A percentile compares a stretch with the other conserved stretches of the same genome.
Evolutionary conservation across 2,888 invertebrate species (phyloP).

Genomic region (Ectemnius lituratus): DNA sequence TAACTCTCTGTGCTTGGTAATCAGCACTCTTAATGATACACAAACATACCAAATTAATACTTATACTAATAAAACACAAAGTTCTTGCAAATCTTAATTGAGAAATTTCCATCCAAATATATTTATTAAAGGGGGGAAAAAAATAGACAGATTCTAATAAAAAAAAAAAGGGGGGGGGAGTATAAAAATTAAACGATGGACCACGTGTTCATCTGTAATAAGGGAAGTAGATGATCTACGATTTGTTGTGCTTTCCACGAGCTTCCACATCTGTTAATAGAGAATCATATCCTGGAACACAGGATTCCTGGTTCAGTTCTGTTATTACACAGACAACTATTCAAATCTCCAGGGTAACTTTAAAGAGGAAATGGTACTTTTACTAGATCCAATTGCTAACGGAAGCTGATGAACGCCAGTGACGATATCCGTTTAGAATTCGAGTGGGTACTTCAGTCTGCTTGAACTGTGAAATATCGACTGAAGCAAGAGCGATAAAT

Average conservation of each 20-base stretch:
- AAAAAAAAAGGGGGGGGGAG: background rate
- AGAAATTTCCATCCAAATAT: background rate
- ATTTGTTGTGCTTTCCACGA: background rate
- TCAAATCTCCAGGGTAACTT: background rate
- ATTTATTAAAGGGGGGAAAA: background rate
- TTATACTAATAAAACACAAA: no score
- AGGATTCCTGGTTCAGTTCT: background rate
- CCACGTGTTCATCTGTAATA: constrained; percentile 3
- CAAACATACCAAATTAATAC: no score
- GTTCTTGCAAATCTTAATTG: background rate
- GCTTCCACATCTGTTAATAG: background rate
- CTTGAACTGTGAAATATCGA: background rate
- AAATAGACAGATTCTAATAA: background rate
- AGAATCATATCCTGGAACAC: background rate
- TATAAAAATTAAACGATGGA: background rate
- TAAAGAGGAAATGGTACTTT: background rate
- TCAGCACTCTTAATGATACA: no score
- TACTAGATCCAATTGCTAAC: background rate
- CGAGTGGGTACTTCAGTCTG: background rate
- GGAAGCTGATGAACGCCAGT: background rate
- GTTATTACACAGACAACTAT: background rate
- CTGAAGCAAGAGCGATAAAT: constrained; percentile 13
- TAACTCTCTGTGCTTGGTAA: no score
- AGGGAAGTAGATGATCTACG: background rate
- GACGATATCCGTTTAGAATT: background rate